phyloP scores from a whole-genome alignment of 2,113 vertebrate genomes.

The Anseranas semipalmata region DNA sequence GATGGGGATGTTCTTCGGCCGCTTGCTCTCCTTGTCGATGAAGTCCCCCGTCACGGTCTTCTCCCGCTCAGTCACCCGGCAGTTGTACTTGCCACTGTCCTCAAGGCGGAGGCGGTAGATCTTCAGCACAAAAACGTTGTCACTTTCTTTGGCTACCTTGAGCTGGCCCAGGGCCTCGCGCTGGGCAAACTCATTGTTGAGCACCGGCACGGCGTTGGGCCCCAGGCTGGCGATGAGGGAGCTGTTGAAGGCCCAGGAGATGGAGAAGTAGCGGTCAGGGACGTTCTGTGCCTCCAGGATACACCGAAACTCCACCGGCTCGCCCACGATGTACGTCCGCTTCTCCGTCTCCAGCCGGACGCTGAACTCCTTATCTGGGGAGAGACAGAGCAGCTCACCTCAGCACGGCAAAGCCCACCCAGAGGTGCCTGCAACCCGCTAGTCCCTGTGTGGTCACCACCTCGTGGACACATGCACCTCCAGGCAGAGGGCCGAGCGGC shows the following conservation, averaged over 20 bases:
- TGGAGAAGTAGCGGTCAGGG: conserved; percentile 93
- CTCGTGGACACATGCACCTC: accelerated
- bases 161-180: conserved; percentile 89
- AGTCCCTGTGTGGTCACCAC: neutral
- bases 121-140: conserved; percentile 88
- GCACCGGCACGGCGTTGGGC: conserved; percentile 88
- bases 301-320: conserved; percentile 92
- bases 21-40: conserved; percentile 93
- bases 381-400: neutral
- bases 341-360: conserved; percentile 94
- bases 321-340: conserved; percentile 90
- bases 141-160: conserved; percentile 89
- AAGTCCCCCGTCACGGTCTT: conserved; percentile 92
- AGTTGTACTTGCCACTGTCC: conserved; percentile 96
- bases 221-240: conserved; percentile 93
- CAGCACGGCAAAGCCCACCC: neutral
- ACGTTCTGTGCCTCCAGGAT: conserved; percentile 93
- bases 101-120: conserved; percentile 89
- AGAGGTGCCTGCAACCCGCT: neutral
- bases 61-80: conserved; percentile 93
- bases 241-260: conserved; percentile 99
- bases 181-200: conserved; percentile 88
- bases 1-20: conserved; percentile 95
- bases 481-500: neutral
- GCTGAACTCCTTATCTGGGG: conserved; percentile 91